Evolutionary conservation across 2,888 invertebrate genomes (phyloP).

Genomic region (Nomada fabriciana): DNA sequence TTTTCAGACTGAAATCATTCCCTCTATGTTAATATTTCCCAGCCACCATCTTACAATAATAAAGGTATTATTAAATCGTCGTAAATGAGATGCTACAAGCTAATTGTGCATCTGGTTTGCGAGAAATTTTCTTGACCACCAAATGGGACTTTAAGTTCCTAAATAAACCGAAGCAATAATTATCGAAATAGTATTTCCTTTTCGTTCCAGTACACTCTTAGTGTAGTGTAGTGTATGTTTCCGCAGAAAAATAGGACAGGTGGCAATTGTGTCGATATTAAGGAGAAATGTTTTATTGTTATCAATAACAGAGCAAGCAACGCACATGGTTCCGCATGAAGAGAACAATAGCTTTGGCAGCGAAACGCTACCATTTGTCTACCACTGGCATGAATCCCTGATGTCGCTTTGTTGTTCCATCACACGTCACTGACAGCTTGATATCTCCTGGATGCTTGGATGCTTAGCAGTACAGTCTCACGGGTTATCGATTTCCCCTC

Average conservation of each 20-base stretch:
- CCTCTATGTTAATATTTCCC: no score
- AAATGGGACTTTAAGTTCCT: no score
- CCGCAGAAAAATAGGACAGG: background rate
- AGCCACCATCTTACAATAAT: no score
- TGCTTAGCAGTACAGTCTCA: constrained; percentile 34
- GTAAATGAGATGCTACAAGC: no score
- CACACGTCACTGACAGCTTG: constrained; percentile 32
- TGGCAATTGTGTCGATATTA: no score
- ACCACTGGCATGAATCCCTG: background rate
- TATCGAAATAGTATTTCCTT: background rate
- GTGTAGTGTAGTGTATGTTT: no score
- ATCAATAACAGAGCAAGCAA: constrained; percentile 1
- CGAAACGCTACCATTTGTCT: constrained; percentile 40
- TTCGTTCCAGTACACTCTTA: background rate
- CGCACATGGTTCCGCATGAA: background rate
- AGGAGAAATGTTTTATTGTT: constrained; percentile 10
- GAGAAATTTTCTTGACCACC: no score
- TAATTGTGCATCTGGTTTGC: no score
- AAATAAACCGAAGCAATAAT: no score
- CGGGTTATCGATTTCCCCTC: constrained; percentile 39
- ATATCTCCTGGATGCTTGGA: constrained; percentile 31
- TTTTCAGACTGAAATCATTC: no score
- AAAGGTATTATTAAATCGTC: no score
- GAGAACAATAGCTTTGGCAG: constrained; percentile 30
- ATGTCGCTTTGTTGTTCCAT: constrained; percentile 36